Evolutionary conservation across 2,888 invertebrate genomes (phyloP), one percentile per base, ranked within the genome.

Genomic region (Agrypnus murinus): DNA sequence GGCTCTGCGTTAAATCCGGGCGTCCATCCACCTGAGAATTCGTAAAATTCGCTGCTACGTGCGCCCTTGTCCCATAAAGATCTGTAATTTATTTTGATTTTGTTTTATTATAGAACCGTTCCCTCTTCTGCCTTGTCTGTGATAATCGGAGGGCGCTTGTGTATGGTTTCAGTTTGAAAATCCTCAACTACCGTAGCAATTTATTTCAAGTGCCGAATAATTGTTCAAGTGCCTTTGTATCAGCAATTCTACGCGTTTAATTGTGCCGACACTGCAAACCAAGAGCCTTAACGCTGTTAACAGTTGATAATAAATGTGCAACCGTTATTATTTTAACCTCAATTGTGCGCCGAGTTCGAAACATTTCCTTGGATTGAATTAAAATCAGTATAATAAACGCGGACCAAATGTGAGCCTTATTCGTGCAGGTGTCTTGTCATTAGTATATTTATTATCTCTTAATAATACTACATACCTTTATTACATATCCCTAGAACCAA

Each of bases 151-250:
- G 34, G 50, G 25, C 43, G 48, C 14, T 55, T 19, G 50, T 31
- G 32, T 19, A 9, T 17, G 12, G 48, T 48, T 48, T 48, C 48
- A n/a, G 48, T 31, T 25, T 31, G 55, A 19, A 31, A 57, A 55
- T 65, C 32, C 40, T 8, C 46, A 62, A 64, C 50, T 36, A 12
- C 40, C 2, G 36, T 19, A 53, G 34, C 19, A 57, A 45, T 45
- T 45, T 43, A 32, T 59, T 48, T 59, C 48, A 60, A 66, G 66
- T 66, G 66, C 69, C 69, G 69, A 64, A 69, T 62, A 66, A 66
- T 66, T 46, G 57, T 64, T 32, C 31, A 53, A 69, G 69, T 69
- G 69, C 64, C 69, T 69, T 69, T 63, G 60, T 62, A 62, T 62
- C 48, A 62, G 62, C 62, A 62, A 62, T 57, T 65, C n/a, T 46